Percentiles rank a stretch among this genome's conserved stretches.
These are phyloP conservation scores for Moxostoma hubbsi DNA, from an alignment of 2,797 vertebrate genomes.

Conservation along the genomic window DNA sequence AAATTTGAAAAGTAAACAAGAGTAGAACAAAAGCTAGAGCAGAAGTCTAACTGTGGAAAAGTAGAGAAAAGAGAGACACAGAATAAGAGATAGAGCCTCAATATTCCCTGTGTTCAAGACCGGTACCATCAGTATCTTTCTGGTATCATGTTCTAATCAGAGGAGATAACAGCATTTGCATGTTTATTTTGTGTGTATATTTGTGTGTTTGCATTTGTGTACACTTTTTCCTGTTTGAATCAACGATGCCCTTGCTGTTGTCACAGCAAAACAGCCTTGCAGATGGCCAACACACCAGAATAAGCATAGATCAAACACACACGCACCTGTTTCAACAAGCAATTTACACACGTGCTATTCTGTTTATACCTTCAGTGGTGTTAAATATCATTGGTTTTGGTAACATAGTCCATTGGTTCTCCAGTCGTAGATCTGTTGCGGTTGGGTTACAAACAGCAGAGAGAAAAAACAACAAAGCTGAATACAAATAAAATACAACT, in stretches of 20 bases:
- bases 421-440: too few relatives aligned
- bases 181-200: conserved; percentile 25
- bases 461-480: too few relatives aligned
- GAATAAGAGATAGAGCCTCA: too few relatives aligned
- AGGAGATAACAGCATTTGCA: conserved; percentile 26
- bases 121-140: background rate
- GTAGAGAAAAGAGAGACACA: background rate
- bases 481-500: too few relatives aligned
- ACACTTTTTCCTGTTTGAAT: conserved; percentile 66
- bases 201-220: conserved; percentile 53
- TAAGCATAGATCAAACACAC: conserved; percentile 70
- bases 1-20: background rate
- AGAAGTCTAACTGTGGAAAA: background rate
- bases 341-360: conserved; percentile 26
- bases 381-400: background rate
- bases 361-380: background rate
- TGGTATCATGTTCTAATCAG: conserved; percentile 9
- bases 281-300: conserved; percentile 58
- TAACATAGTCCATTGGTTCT: too few relatives aligned
- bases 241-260: conserved; percentile 54
- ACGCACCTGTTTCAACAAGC: conserved; percentile 70
- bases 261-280: conserved; percentile 59
- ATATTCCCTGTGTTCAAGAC: too few relatives aligned
- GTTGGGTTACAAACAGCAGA: too few relatives aligned
- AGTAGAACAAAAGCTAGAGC: background rate